Evolutionary conservation across 1,140 invertebrate species (phyloP).

Genomic region (Macrosteles quadrilineatus): DNA sequence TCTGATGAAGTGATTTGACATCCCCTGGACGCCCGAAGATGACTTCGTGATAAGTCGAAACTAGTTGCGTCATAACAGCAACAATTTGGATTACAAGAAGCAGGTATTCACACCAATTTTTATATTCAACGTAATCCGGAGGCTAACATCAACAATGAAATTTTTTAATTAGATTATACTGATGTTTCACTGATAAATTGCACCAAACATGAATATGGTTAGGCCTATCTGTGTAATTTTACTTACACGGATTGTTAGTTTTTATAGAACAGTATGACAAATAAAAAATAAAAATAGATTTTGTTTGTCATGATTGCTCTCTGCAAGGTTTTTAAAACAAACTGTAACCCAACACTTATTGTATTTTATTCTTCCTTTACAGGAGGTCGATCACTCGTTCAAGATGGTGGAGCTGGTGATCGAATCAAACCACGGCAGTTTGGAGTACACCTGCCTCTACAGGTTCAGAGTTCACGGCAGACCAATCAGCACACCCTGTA

Average conservation of each 20-base stretch:
- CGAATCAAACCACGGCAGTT: conserved; percentile 92
- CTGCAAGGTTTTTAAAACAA: background rate
- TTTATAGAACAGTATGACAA: background rate
- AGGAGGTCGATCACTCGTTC: conserved; percentile 58
- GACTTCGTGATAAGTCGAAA: too few relatives aligned
- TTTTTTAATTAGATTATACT: too few relatives aligned
- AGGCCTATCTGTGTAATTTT: background rate
- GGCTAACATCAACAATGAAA: too few relatives aligned
- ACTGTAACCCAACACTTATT: conserved; percentile 2
- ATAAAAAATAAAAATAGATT: background rate
- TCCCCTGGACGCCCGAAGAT: too few relatives aligned
- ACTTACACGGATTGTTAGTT: background rate
- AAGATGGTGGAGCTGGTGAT: conserved; percentile 87
- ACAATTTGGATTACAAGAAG: too few relatives aligned
- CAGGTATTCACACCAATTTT: too few relatives aligned
- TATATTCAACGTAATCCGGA: too few relatives aligned
- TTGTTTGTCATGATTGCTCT: background rate
- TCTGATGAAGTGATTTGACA: too few relatives aligned
- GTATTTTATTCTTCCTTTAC: conserved; percentile 40
- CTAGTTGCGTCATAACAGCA: too few relatives aligned
- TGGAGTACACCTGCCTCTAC: conserved; percentile 95
- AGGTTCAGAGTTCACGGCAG: conserved; percentile 93
- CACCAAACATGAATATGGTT: background rate
- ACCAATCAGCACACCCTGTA: conserved; percentile 16
- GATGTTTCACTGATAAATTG: too few relatives aligned